Evolutionary conservation across 2,888 invertebrate species (phyloP).

Genomic region (Eupithecia subfuscata): DNA sequence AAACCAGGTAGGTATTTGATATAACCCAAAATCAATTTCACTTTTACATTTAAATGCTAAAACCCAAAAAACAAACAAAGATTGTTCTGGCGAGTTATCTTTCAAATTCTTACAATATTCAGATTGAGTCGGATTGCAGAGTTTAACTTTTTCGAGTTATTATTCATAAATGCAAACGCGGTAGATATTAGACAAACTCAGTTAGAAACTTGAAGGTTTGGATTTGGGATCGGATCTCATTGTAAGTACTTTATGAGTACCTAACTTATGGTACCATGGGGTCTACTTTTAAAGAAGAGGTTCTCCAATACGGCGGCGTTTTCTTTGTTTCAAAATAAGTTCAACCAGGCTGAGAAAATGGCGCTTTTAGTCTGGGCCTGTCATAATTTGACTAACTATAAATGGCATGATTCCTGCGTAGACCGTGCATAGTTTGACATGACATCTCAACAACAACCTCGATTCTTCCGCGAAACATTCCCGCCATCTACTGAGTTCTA

Average conservation of each 20-base stretch:
- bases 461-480: too few species aligned
- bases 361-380: too few species aligned
- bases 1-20: not conserved
- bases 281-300: not conserved
- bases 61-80: slow-evolving; percentile 51
- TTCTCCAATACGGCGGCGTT: not conserved
- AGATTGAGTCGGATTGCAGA: slow-evolving; percentile 71
- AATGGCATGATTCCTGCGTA: too few species aligned
- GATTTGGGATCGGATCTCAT: slow-evolving; percentile 60
- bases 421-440: too few species aligned
- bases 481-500: too few species aligned
- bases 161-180: slow-evolving; percentile 82
- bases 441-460: too few species aligned
- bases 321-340: too few species aligned
- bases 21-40: slow-evolving; percentile 28
- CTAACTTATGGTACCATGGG: slow-evolving; percentile 1
- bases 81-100: slow-evolving; percentile 68
- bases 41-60: slow-evolving; percentile 32
- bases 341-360: too few species aligned
- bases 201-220: slow-evolving; percentile 71
- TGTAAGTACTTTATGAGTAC: slow-evolving; percentile 40
- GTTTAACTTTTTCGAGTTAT: slow-evolving; percentile 79
- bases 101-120: slow-evolving; percentile 74
- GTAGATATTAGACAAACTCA: slow-evolving; percentile 73
- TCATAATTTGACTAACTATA: too few species aligned